Evolutionary conservation across 1,140 invertebrate species (phyloP).

Genomic region (Drosophila fuyamai): DNA sequence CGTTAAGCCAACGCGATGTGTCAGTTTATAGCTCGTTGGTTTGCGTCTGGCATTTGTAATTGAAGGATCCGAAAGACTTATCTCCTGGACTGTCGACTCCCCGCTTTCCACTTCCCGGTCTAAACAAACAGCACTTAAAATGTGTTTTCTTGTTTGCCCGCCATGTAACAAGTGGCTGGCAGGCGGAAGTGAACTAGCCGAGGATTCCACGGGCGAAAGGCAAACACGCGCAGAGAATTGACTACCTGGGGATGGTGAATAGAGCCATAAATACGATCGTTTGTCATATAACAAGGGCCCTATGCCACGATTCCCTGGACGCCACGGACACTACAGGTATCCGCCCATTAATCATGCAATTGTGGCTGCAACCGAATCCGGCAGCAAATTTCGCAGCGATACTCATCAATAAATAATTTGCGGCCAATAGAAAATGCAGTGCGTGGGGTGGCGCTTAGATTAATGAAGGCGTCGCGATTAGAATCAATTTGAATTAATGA

Average conservation of each 20-base stretch:
- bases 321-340: conserved; percentile 18
- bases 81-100: conserved; percentile 9
- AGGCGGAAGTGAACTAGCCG: conserved; percentile 64
- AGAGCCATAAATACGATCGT: conserved; percentile 61
- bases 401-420: conserved; percentile 68
- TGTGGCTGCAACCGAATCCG: conserved; percentile 46
- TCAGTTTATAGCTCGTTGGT: conserved; percentile 45
- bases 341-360: conserved; percentile 66
- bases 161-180: conserved; percentile 62
- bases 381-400: conserved; percentile 44
- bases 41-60: conserved; percentile 52
- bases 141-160: conserved; percentile 58
- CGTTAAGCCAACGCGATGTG: conserved; percentile 38
- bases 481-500: conserved; percentile 82
- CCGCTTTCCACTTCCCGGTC: conserved; percentile 38
- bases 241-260: conserved; percentile 53
- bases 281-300: conserved; percentile 51
- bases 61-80: conserved; percentile 63
- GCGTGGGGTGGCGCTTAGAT: conserved; percentile 77
- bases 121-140: conserved; percentile 70
- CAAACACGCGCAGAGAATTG: conserved; percentile 37
- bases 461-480: conserved; percentile 74
- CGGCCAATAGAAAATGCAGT: conserved; percentile 54
- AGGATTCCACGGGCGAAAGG: conserved; percentile 41
- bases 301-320: conserved; percentile 4